Evolutionary conservation across 2,888 invertebrate species (phyloP), one percentile per base, ranked within the genome.

Genomic region (Steinernema carpocapsae): DNA sequence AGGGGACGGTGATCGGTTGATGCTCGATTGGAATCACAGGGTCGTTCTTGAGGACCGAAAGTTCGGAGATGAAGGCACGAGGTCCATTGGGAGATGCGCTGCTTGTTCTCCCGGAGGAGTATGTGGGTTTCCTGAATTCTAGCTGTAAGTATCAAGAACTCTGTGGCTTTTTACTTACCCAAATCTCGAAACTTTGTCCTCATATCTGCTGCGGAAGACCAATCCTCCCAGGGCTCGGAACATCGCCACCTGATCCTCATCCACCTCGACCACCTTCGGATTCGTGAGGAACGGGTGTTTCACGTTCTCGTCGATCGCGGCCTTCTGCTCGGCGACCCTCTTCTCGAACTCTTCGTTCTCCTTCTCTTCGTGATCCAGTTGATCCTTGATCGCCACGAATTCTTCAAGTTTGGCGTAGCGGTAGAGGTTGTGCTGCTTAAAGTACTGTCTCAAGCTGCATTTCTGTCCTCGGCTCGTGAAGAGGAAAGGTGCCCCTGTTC

Each of bases 1-100:
- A 93, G 74, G 97, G 90, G 45, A 97, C 93, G 4, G 94, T 92
- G 71, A 97, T 89, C 70, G 92, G 91, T 89, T 97, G 97, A 80
- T 90, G 90, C 76, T 87, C 85, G 71, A 84, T 81, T 1, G 89
- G 88, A 76, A 89, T 88, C 22, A 89, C 82, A 76, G 89, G 89
- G 78, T 89, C 89, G 29, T 70, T 22, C 26, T 71, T 48, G 2
- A 45, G 26, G n/a, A 43, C 46, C 22, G 70, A 2, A 14, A n/a
- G 42, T n/a, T 45, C 71, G 14, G 42, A 14, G 6, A 48, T 37
- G 46, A 7, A 71, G 29, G 48, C 6, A 1, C 45, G 45, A 22
- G 72, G 72, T 37, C 72, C 71, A 37, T 24, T 14, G 45, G 75
- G 70, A 48, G 75, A 72, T 46, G 48, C 0, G 32, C 64, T 12